Conservation (phyloP, 2,888 invertebrate genomes). For the Bombylius discolor region DNA sequence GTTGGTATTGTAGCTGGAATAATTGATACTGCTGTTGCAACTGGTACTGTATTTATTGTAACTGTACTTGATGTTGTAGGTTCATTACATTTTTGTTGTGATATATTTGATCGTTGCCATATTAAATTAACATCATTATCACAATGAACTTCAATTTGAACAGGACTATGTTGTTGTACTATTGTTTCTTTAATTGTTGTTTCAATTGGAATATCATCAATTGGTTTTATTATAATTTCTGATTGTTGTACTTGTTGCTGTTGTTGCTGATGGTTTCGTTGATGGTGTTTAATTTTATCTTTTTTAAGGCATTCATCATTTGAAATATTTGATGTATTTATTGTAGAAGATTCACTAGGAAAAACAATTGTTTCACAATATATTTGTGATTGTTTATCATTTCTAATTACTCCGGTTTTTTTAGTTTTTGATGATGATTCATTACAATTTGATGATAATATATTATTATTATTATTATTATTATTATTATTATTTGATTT, state of each 20-base stretch:
- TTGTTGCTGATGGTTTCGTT: not conserved
- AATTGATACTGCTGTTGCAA: not conserved
- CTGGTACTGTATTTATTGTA: not conserved
- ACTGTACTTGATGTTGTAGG: not conserved
- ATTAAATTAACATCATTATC: constrained; percentile 15
- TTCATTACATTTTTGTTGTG: not conserved
- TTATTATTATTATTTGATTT: constrained; percentile 11
- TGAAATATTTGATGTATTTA: too few relatives aligned
- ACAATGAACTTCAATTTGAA: constrained; percentile 17
- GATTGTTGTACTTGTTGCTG: not conserved
- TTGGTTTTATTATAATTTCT: too few relatives aligned
- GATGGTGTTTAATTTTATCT: not conserved
- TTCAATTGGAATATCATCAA: not conserved
- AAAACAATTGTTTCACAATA: too few relatives aligned
- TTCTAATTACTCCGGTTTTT: not conserved
- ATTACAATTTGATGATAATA: not conserved
- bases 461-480: constrained; percentile 1
- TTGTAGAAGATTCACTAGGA: too few relatives aligned
- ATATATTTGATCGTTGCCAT: constrained; percentile 6
- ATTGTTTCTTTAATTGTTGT: not conserved
- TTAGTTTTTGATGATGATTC: not conserved
- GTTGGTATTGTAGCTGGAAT: not conserved
- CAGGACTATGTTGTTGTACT: constrained; percentile 8
- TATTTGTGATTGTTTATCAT: not conserved
- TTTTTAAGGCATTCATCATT: not conserved